Evolutionary conservation across 2,797 vertebrate genomes (phyloP), one percentile per base, ranked within the genome.

Genomic region (Erithacus rubecula): DNA sequence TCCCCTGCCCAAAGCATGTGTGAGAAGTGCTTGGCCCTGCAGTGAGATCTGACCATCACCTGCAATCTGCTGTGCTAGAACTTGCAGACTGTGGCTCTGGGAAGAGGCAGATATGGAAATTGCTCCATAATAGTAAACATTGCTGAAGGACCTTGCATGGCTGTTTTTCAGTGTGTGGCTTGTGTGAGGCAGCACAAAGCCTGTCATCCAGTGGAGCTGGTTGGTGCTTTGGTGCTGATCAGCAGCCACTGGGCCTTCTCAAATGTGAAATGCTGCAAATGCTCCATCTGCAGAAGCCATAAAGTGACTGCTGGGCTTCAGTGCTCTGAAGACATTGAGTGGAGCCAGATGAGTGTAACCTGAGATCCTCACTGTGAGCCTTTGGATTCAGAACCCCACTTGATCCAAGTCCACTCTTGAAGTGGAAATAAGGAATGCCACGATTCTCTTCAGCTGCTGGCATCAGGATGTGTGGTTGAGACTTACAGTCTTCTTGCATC

Each of bases 241-340:
- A 67, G 56, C 75, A 87, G 17, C n/a, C 59, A 37, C 63, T 84
- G 67, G 60, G 46, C 52, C 62, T 63, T 55, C 52, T 37, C 65
- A 79, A 70, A 65, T n/a, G 18, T 2, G 5, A 77, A 89, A 67
- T 23, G 32, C 55, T 90, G 75, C 75, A 87, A 83, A 85, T 52
- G 44, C 47, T 91, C 24, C 49, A 7, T 84, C 90, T 92, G 83
- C 75, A 85, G 83, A 96, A 92, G 64, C 65, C 75, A n/a, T 70
- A 49, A 59, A 3, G 8, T 1, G 2, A 47, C 36, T 55, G 81
- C 77, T 53, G 67, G 78, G 20, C 91, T 72, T 26, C 43, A 47
- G 32, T 60, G 23, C 51, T 82, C 64, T 85, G 93, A 51, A 81
- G 91, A 17, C 2, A 0, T 12, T 71, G 91, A 85, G 74, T 23